Evolutionary conservation across 2,797 vertebrate genomes (phyloP).

Genomic region (Trachurus trachurus): DNA sequence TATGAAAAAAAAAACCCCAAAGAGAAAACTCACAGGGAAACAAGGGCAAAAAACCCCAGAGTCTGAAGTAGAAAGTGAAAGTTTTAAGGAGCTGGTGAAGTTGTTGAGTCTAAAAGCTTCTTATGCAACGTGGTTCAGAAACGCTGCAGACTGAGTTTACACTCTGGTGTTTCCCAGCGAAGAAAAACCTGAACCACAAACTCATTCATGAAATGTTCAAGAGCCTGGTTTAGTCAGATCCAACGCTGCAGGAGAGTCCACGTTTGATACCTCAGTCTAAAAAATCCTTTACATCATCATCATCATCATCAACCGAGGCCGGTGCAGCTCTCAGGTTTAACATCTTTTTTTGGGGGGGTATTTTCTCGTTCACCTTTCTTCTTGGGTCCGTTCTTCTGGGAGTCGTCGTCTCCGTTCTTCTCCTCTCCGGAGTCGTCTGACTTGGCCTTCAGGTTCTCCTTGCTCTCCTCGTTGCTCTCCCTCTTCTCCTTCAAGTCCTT

Average conservation of each 20-base stretch:
- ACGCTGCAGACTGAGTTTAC: not conserved
- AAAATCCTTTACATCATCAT: not conserved
- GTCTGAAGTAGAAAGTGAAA: not conserved
- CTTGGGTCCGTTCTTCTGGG: slow-evolving; percentile 93
- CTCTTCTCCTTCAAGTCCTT: slow-evolving; percentile 95
- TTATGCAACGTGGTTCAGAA: not conserved
- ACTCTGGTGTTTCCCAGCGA: too few relatives aligned
- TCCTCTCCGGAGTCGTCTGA: slow-evolving; percentile 98
- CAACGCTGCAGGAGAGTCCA: too few relatives aligned
- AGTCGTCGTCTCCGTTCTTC: slow-evolving; percentile 95
- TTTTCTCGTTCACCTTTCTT: slow-evolving; percentile 90
- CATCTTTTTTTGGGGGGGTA: too few relatives aligned
- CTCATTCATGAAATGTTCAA: not conserved
- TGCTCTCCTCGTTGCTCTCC: slow-evolving; percentile 93
- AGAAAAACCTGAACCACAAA: too few relatives aligned
- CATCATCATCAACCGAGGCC: not conserved
- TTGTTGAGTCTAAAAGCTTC: not conserved
- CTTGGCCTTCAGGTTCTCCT: slow-evolving; percentile 96
- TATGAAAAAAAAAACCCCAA: not conserved
- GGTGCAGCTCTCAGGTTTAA: too few relatives aligned
- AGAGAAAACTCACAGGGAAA: not conserved
- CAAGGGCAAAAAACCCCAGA: not conserved
- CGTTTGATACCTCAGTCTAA: not conserved
- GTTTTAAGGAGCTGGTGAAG: not conserved
- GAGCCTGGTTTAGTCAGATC: not conserved